Evolutionary conservation across 2,113 vertebrate genomes (phyloP), one percentile per base, ranked within the genome.

Genomic region (Puffinus mauretanicus): DNA sequence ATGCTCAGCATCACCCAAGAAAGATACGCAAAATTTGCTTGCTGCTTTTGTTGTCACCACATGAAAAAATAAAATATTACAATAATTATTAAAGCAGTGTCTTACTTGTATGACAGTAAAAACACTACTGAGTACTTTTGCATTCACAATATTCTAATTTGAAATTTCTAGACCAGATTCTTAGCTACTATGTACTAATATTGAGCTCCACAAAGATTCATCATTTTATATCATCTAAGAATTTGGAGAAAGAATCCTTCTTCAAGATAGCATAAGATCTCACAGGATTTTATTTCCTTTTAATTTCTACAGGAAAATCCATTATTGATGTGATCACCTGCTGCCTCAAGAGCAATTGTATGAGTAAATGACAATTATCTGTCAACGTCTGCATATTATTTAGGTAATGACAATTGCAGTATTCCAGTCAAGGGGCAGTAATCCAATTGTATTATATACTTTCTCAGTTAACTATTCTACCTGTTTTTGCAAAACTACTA

Each of bases 301-400:
- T 46, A 24, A 61, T 94, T 95, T 97, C 93, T 61, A 42, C 17
- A 55, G 29, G 40, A 86, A 67, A 86, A 86, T 54, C 25, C 95
- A 96, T 97, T 97, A 75, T 81, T 97, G 95, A 98, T 96, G 96
- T 97, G 96, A 96, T 94, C 90, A 88, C 78, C 95, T 93, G 95
- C 93, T 94, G 91, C 95, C 86, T 94, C 95, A 57, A 92, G 91
- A 94, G 86, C 85, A 96, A 94, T 7, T 90, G 47, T 93, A 94
- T 91, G 83, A 98, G 98, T 97, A 98, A 98, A 97, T 97, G 94
- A 93, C 96, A 97, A 97, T 97, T 97, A 95, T 92, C 86, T 97
- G 90, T 94, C 97, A 95, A 97, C 97, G 91, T 88, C 81, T 97
- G 91, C 93, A 86, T 92, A 97, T 97, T 98, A 98, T 94, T 98